Conservation (phyloP, 2,113 vertebrate genomes). For the Channa maculata region DNA sequence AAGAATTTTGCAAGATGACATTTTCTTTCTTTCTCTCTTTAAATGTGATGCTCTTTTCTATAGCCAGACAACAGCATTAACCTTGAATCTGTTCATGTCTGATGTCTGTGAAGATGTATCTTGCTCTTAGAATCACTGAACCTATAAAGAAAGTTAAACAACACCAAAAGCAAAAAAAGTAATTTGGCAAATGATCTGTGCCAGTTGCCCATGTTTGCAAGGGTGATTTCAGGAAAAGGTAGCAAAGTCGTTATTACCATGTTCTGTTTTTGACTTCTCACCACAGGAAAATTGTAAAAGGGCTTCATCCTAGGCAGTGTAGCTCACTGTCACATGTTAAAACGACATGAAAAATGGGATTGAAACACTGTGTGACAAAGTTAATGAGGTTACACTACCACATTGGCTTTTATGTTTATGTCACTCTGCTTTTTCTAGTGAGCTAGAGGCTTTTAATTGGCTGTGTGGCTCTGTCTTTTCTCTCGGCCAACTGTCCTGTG, state of each 20-base stretch:
- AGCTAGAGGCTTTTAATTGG: constrained; percentile 75
- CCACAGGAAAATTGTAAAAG: constrained; percentile 6
- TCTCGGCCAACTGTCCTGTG: constrained; percentile 54
- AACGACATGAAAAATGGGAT: constrained; percentile 42
- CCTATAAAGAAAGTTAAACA: background rate
- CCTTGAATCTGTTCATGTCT: constrained; percentile 21
- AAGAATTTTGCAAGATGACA: no score
- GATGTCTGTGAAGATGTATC: constrained; percentile 17
- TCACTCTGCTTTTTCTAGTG: constrained; percentile 60
- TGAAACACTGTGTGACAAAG: constrained; percentile 64
- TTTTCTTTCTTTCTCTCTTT: constrained; percentile 1
- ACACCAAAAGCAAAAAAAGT: constrained; percentile 14
- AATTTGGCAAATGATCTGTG: constrained; percentile 38
- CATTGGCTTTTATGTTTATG: constrained; percentile 70
- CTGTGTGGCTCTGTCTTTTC: constrained; percentile 43
- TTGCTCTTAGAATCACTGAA: background rate
- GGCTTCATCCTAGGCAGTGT: background rate
- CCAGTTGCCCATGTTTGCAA: constrained; percentile 27
- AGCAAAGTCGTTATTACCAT: constrained; percentile 8
- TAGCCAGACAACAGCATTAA: constrained; percentile 18
- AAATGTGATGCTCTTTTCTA: constrained; percentile 20
- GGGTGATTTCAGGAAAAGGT: constrained; percentile 1
- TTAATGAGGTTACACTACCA: constrained; percentile 75
- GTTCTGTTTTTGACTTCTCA: constrained; percentile 20
- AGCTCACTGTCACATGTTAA: constrained; percentile 39